These are phyloP conservation scores for Elephantulus edwardii DNA, from an alignment of 2,113 vertebrate genomes.

Conservation along the genomic window DNA sequence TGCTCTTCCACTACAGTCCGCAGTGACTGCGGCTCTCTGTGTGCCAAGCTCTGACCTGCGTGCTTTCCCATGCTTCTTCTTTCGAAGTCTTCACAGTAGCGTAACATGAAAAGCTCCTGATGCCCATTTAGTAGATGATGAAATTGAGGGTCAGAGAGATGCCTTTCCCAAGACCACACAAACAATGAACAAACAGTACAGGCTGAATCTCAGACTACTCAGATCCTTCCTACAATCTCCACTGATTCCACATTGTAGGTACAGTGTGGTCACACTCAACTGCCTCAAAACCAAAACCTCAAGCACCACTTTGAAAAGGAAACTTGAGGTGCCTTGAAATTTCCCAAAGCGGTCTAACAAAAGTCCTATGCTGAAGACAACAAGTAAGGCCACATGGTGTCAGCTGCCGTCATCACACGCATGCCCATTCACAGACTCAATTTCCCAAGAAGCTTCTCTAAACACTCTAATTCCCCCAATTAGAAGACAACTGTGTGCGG, in stretches of 20 bases:
- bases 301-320: neutral
- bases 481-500: slow-evolving; percentile 3
- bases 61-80: neutral
- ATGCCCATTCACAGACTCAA: neutral
- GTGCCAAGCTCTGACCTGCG: neutral
- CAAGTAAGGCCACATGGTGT: neutral
- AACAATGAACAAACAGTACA: neutral
- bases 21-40: neutral
- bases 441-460: slow-evolving; percentile 36
- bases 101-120: neutral
- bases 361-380: neutral
- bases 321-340: neutral
- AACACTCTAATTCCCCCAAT: slow-evolving; percentile 22
- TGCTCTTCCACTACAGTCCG: too few species aligned
- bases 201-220: neutral
- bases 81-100: neutral
- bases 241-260: neutral
- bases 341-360: neutral
- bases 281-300: neutral
- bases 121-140: neutral
- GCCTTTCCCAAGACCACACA: neutral
- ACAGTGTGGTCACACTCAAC: neutral
- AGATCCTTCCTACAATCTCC: fast-evolving
- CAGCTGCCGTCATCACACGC: neutral
- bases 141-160: neutral